Conservation (phyloP, 2,113 vertebrate species). For the Anoura caudifer region DNA sequence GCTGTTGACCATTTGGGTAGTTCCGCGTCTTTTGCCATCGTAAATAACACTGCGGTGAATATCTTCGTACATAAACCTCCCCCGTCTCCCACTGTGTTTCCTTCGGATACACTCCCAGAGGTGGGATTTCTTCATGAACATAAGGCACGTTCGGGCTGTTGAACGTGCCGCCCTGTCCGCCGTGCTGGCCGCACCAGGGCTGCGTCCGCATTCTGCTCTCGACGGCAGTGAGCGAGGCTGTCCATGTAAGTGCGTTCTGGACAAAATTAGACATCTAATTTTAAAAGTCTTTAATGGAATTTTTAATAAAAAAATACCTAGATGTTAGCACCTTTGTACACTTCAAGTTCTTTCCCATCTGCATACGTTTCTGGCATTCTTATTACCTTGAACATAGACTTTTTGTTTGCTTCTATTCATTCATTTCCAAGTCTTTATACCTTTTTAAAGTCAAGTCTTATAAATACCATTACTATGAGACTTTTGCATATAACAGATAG, state of each 20-base stretch:
- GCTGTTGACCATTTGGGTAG: neutral
- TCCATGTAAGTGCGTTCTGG: neutral
- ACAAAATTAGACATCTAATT: neutral
- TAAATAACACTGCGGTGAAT: constrained; percentile 4
- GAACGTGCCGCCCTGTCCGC: neutral
- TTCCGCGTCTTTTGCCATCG: constrained; percentile 1
- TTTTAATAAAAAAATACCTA: neutral
- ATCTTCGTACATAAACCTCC: neutral
- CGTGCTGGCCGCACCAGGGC: neutral
- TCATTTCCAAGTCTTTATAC: neutral
- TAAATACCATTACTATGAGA: neutral
- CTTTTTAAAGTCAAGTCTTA: neutral
- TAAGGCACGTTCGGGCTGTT: neutral
- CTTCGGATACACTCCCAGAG: constrained; percentile 5
- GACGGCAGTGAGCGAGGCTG: neutral
- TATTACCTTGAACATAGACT: neutral
- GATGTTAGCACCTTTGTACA: neutral
- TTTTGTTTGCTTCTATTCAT: neutral
- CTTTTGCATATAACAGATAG: neutral
- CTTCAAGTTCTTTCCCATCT: neutral
- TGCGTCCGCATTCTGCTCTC: neutral
- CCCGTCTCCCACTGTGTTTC: neutral
- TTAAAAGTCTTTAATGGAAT: neutral
- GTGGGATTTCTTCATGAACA: constrained; percentile 8
- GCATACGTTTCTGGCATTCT: neutral